Conservation (phyloP, 2,888 invertebrate species). For the Xestia c-nigrum region DNA sequence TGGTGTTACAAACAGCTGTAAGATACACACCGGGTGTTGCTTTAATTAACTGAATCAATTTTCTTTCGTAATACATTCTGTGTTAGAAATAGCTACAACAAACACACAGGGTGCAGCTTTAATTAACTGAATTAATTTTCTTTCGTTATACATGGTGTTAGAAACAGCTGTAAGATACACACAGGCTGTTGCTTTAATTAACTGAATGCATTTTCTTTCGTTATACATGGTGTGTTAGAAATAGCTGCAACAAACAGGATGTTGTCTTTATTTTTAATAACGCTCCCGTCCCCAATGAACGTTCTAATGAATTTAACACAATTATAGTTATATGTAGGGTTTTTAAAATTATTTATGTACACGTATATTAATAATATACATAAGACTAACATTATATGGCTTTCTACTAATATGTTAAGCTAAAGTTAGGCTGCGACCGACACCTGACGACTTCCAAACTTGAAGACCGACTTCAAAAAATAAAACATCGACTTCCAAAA, state of each 20-base stretch:
- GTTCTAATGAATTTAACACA: conserved; percentile 13
- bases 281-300: conserved; percentile 22
- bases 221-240: background rate
- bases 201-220: background rate
- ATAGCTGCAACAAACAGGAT: background rate
- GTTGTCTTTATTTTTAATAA: background rate
- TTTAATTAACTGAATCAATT: background rate
- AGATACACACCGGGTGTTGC: too few species aligned
- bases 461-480: background rate
- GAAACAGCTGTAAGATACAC: too few species aligned
- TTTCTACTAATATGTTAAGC: conserved; percentile 52
- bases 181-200: too few species aligned
- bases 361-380: conserved; percentile 62
- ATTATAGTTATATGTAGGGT: conserved; percentile 3
- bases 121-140: background rate
- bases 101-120: background rate
- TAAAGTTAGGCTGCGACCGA: conserved; percentile 24
- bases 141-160: too few species aligned
- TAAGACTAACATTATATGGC: conserved; percentile 64
- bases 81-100: background rate
- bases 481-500: conserved; percentile 1
- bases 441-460: conserved; percentile 27
- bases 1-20: too few species aligned
- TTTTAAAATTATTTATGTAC: conserved; percentile 56
- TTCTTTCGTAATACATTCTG: background rate